Evolutionary conservation across 2,797 vertebrate genomes (phyloP), one percentile per base, ranked within the genome.

Genomic region (Sebastes miniatus): DNA sequence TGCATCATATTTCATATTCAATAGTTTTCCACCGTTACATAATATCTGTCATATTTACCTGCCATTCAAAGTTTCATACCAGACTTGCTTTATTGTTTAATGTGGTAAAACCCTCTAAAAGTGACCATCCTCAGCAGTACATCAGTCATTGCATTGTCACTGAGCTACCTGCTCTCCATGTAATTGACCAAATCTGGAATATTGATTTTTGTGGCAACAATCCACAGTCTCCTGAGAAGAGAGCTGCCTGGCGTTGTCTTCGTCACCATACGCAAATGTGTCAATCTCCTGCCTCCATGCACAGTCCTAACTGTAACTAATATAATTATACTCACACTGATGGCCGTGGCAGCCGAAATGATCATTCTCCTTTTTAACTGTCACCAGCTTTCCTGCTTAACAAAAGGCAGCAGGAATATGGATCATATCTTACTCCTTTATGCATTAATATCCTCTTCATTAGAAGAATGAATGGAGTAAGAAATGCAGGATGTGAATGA

Each of bases 191-290:
- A 80, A 88, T 81, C 79, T 80, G 65, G 76, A 85, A 69, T 90
- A 93, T 93, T 89, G 91, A 92, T 93, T 91, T 88, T 78, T 77
- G 50, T 80, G 76, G 80, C 78, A 85, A 71, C 79, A 73, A 62
- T 79, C 58, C 72, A 78, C 63, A 61, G 73, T 77, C 69, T 78
- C 58, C 29, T 47, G 68, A 79, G 47, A 73, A 62, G 64, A 77
- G 80, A 78, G 71, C 64, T 65, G 78, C 18, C 9, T 65, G 72
- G 66, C 69, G 77, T 78, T 80, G 56, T 79, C 47, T 77, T 81
- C 73, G 66, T 79, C 80, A 81, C 34, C 8, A 63, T 6, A 54
- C 57, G 68, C 74, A 85, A 50, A 88, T 52, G 75, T 82, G 78
- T 85, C 83, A 72, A 58, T 82, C 59, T 69, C 73, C 69, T 81